Evolutionary conservation across 2,888 invertebrate species (phyloP).

Genomic region (Argyresthia goedartella): DNA sequence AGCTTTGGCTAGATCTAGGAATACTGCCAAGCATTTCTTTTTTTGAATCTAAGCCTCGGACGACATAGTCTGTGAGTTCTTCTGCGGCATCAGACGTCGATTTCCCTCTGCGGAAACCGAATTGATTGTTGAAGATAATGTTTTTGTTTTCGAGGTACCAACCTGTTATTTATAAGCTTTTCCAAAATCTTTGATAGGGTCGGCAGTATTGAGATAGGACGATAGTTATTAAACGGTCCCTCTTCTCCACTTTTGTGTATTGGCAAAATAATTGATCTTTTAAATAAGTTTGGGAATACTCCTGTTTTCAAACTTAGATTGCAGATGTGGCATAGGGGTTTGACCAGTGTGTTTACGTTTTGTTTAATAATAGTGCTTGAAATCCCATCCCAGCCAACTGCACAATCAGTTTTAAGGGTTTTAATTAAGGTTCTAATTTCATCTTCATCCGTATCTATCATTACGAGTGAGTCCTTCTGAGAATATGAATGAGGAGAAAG

Average conservation of each 20-base stretch:
- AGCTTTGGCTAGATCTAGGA: not conserved
- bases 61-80: not conserved
- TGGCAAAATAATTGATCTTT: too few relatives aligned
- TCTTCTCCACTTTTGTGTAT: too few relatives aligned
- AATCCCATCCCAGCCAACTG: not conserved
- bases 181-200: too few relatives aligned
- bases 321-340: not conserved
- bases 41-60: not conserved
- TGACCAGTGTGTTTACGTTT: not conserved
- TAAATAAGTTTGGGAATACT: not conserved
- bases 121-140: not conserved
- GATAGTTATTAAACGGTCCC: too few relatives aligned
- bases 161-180: not conserved
- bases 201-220: too few relatives aligned
- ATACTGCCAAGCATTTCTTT: not conserved
- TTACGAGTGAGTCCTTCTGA: not conserved
- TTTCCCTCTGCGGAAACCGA: not conserved
- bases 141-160: not conserved
- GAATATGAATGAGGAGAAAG: too few relatives aligned
- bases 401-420: not conserved
- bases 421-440: not conserved
- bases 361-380: not conserved
- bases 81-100: not conserved
- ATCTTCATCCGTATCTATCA: not conserved
- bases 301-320: not conserved